Evolutionary conservation across 2,113 vertebrate species (phyloP).

Genomic region (Onychostruthus taczanowskii): DNA sequence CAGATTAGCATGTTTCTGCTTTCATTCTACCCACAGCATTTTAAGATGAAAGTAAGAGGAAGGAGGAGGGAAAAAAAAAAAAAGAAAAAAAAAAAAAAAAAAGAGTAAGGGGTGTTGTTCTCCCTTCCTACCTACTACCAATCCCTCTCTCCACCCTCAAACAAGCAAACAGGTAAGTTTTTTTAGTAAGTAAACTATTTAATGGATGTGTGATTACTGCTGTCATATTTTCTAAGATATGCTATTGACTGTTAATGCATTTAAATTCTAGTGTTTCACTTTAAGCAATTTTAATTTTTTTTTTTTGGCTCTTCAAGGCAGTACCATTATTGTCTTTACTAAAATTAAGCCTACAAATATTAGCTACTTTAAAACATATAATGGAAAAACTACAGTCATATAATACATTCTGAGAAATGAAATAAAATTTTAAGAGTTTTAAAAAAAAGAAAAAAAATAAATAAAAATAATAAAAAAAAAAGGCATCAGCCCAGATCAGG

Average conservation of each 20-base stretch:
- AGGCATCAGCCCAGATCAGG: not conserved
- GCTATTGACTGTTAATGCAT: not conserved
- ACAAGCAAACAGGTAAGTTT: not conserved
- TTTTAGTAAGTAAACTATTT: not conserved
- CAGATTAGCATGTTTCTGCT: constrained; percentile 72
- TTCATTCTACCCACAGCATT: constrained; percentile 65
- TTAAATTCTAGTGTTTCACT: not conserved
- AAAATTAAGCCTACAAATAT: not conserved
- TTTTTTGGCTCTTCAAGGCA: not conserved
- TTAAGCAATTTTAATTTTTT: not conserved
- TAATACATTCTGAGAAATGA: not conserved
- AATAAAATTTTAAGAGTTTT: not conserved
- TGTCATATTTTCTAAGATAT: not conserved
- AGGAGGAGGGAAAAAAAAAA: not conserved
- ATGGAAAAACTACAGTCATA: not conserved
- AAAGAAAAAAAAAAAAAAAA: not conserved
- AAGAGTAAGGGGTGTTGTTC: not conserved
- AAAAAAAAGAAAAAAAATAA: not conserved
- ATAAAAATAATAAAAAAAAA: too few relatives aligned
- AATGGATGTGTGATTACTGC: not conserved
- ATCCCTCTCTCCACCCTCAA: not conserved
- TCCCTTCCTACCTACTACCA: not conserved
- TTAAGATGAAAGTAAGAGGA: constrained; percentile 58
- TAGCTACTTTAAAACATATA: not conserved
- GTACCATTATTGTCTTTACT: not conserved